Base-by-base conservation (phyloP, 35 echinoderm and acorn worm species). In the Lytechinus variegatus region DNA sequence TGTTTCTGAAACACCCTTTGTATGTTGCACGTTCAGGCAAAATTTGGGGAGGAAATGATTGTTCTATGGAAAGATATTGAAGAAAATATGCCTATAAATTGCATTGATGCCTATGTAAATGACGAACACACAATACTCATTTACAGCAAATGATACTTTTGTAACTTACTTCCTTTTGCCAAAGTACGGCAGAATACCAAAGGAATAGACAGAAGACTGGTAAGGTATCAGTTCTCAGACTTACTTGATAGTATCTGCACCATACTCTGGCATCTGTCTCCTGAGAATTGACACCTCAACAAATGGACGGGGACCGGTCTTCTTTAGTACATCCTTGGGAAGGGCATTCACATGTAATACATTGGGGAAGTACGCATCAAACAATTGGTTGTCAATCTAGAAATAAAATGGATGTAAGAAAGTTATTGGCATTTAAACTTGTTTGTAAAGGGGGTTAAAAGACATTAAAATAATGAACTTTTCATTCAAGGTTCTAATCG, bases 321-420 rank as follows among this genome's bases (percentile, higher is more conserved):
- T 99, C 95, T 96, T 98, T 0, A 98, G 95, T 5, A 99, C 96
- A 57, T 97, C 94, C 94, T 95, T 95, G 79, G 98, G 98, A n/a
- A 99, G 91, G 57, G 98, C 95, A 51, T 96, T 95, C 5, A 97
- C 95, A 86, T 97, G 94, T 57, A 99, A 95, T 33, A 98, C 98
- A 52, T 97, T 99, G 28, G 98, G 94, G 93, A 99, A 99, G 87
- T 98, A 98, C 27, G 98, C 98, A 95, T 99, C 98, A 95, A 95
- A 97, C 9, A 99, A 92, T 79, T 99, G 98, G 87, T 99, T 99
- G 96, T 99, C 98, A 96, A 99, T 96, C 98, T 99, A 55, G 21
- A 53, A 28, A 92, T 27, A 44, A 54, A 55, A 57, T 2, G 57
- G 28, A 56, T 11, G 56, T 89, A 29, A 3, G 3, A 51, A 53